Conservation (phyloP, 2,113 vertebrate genomes). For the Ploceus nigricollis region DNA sequence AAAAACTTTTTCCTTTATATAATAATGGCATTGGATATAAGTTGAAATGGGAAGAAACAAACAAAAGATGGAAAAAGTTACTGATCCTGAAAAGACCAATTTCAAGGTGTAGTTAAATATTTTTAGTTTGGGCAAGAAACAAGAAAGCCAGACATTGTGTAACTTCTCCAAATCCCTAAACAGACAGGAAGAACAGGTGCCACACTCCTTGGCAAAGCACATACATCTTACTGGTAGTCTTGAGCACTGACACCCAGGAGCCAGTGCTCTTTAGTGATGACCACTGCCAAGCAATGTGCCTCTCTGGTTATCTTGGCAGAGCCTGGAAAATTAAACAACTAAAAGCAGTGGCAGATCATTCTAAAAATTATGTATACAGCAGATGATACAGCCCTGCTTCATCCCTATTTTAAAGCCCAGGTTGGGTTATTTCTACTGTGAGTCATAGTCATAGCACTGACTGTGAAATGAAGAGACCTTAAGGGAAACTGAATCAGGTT, state of each 20-base stretch:
- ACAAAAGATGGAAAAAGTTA: neutral
- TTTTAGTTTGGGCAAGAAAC: neutral
- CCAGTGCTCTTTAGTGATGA: accelerated
- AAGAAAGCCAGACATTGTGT: neutral
- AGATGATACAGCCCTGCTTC: neutral
- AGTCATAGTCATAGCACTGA: neutral
- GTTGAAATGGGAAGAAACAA: neutral
- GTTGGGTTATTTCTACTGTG: neutral
- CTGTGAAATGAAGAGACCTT: neutral
- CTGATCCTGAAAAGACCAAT: neutral
- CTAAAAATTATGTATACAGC: neutral
- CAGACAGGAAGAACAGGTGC: neutral
- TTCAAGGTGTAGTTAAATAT: neutral
- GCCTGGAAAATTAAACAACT: neutral
- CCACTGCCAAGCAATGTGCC: neutral
- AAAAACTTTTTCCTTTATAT: neutral
- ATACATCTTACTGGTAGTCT: too few relatives aligned
- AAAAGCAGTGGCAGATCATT: neutral
- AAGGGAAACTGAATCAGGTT: neutral
- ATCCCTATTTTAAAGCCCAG: neutral
- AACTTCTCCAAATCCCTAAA: neutral
- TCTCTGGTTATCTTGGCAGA: neutral
- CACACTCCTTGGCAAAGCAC: neutral
- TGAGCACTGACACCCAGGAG: neutral
- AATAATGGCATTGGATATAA: neutral